Conservation (phyloP, 1,140 invertebrate species). For the Zophobas morio region DNA sequence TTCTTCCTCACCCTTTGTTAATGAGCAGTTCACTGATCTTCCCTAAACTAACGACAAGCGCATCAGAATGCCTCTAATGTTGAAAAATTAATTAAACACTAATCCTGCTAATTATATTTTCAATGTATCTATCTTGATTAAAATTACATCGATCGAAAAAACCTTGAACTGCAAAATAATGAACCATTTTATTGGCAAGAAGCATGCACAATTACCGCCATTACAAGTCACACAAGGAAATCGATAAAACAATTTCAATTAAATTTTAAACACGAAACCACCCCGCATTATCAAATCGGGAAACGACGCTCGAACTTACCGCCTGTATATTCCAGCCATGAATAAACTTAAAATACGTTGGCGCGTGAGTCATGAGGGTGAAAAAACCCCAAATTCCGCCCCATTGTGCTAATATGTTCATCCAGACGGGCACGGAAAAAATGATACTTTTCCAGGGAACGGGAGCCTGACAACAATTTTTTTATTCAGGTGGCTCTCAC, state of each 20-base stretch:
- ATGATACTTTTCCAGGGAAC: constrained; percentile 84
- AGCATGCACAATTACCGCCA: constrained; percentile 5
- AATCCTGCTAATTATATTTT: too few species aligned
- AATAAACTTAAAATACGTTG: constrained; percentile 88
- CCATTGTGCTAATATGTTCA: constrained; percentile 83
- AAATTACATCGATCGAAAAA: background rate
- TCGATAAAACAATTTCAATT: constrained; percentile 37
- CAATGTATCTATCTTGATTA: too few species aligned
- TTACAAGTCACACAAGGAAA: constrained; percentile 10
- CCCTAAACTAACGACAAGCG: background rate
- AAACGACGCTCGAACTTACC: constrained; percentile 69
- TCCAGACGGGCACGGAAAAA: constrained; percentile 83
- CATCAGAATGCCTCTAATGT: too few species aligned
- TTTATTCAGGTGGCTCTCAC: background rate
- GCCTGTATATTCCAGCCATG: constrained; percentile 85
- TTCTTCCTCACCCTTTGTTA: background rate
- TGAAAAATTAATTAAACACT: too few species aligned
- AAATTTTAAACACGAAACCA: constrained; percentile 21
- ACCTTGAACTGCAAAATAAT: constrained; percentile 3
- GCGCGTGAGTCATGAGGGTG: constrained; percentile 87
- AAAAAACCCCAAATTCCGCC: constrained; percentile 89
- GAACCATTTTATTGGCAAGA: constrained; percentile 12
- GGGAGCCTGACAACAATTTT: constrained; percentile 62
- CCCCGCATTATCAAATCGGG: too few species aligned
- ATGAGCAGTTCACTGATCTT: background rate